Evolutionary conservation across 2,113 vertebrate genomes (phyloP).

Genomic region (Candoia aspera): DNA sequence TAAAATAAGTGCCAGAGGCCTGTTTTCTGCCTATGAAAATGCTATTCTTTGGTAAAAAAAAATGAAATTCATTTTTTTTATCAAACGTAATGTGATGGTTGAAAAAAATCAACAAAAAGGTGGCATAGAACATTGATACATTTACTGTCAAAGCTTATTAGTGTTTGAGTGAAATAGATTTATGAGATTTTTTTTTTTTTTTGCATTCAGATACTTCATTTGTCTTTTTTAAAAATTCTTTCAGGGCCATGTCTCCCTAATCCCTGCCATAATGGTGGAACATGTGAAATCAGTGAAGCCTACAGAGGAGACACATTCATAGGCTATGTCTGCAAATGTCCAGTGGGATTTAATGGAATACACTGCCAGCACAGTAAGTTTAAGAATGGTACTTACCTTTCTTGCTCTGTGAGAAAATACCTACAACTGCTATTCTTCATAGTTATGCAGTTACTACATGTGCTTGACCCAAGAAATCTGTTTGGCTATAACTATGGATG

Average conservation of each 20-base stretch:
- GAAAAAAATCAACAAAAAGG: background rate
- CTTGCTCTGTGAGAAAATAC: background rate
- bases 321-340: conserved; percentile 95
- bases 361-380: conserved; percentile 99
- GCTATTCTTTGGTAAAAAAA: background rate
- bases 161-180: background rate
- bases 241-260: conserved; percentile 94
- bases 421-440: background rate
- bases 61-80: too few relatives aligned
- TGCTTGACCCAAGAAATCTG: background rate
- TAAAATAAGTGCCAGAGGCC: background rate
- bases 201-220: background rate
- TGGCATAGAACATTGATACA: background rate
- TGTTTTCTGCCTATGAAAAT: background rate
- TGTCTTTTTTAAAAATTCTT: conserved; percentile 24
- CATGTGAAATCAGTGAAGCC: conserved; percentile 93
- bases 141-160: background rate
- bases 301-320: conserved; percentile 97
- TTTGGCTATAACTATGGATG: background rate
- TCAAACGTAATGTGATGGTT: background rate
- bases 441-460: background rate
- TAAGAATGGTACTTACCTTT: conserved; percentile 33
- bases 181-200: background rate
- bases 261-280: conserved; percentile 96
- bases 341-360: conserved; percentile 90